phyloP scores from a whole-genome alignment of 2,888 invertebrate species.

The Dorcus hopei region DNA sequence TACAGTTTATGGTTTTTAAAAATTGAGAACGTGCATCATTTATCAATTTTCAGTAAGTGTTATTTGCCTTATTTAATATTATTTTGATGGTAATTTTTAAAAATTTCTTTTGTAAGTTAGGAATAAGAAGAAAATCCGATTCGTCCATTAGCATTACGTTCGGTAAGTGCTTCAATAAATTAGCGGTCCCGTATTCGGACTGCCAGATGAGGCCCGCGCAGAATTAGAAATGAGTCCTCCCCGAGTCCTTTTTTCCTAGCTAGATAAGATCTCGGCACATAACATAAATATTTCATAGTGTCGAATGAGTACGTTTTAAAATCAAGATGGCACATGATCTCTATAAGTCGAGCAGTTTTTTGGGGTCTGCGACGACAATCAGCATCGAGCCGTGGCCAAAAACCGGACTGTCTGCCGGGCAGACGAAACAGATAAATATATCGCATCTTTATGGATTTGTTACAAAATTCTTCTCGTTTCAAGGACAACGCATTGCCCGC shows the following conservation, averaged over 20 bases:
- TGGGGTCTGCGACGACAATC: constrained; percentile 12
- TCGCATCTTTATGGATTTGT: constrained; percentile 38
- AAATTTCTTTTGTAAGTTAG: no score
- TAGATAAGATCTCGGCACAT: constrained; percentile 27
- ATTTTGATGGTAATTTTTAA: no score
- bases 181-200: background rate
- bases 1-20: no score
- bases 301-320: constrained; percentile 16
- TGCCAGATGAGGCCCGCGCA: constrained; percentile 14
- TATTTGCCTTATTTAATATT: no score
- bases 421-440: constrained; percentile 43
- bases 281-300: constrained; percentile 33
- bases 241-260: constrained; percentile 17
- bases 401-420: constrained; percentile 37
- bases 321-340: constrained; percentile 25
- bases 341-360: constrained; percentile 34
- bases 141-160: no score
- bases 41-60: no score
- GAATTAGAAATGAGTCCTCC: constrained; percentile 21
- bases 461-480: constrained; percentile 35
- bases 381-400: constrained; percentile 25
- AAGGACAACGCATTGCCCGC: constrained; percentile 33
- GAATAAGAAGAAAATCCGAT: no score
- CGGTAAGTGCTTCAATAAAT: background rate
- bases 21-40: no score